phyloP scores from a whole-genome alignment of 2,888 invertebrate genomes.

The Synergus japonicus region DNA sequence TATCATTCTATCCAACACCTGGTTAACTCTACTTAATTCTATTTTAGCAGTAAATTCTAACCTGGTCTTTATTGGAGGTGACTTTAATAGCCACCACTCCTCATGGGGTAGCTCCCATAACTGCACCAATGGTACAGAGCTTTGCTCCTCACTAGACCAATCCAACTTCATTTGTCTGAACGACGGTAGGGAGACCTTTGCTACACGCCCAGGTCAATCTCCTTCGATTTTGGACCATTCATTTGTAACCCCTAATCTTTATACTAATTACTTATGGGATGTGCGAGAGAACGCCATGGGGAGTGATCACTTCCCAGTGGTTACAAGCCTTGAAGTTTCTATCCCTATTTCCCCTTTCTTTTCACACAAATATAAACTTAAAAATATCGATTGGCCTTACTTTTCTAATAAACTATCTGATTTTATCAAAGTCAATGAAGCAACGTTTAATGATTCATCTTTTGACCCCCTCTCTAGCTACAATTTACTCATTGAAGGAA shows the following conservation, averaged over 20 bases:
- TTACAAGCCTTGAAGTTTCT: background rate
- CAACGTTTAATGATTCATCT: background rate
- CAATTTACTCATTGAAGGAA: background rate
- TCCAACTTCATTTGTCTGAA: background rate
- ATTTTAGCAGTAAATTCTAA: too few relatives aligned
- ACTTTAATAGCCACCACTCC: background rate
- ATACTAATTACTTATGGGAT: background rate
- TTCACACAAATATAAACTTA: constrained; percentile 5
- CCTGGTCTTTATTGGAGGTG: background rate
- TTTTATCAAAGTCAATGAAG: background rate
- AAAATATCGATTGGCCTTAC: background rate
- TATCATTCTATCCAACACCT: too few relatives aligned
- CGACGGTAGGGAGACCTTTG: background rate
- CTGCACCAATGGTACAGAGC: background rate
- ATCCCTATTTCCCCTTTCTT: too few relatives aligned
- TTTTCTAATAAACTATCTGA: background rate
- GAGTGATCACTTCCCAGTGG: background rate
- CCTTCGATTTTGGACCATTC: background rate
- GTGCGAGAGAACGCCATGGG: background rate
- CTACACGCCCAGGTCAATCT: background rate
- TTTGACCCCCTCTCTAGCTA: too few relatives aligned
- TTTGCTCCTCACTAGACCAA: background rate
- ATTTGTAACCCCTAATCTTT: background rate
- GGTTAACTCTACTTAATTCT: too few relatives aligned
- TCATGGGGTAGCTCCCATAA: background rate